Conservation (phyloP, 2,888 invertebrate species). For the Nipponacmea schrenckii region DNA sequence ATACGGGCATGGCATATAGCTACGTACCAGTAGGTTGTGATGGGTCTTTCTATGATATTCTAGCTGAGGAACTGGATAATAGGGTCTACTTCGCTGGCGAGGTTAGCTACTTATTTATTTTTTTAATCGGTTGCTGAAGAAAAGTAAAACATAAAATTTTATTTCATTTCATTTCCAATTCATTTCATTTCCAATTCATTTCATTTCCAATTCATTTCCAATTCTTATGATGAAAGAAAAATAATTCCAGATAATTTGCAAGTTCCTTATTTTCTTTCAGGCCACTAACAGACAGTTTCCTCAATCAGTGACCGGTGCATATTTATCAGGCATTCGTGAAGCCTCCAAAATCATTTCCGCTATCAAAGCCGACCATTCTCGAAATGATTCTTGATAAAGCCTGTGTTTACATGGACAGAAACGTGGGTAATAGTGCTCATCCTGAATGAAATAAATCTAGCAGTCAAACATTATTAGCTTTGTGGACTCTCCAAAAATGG, state of each 20-base stretch:
- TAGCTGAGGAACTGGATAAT: conserved; percentile 65
- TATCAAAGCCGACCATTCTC: no score
- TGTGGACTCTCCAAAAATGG: no score
- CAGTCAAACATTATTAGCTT: no score
- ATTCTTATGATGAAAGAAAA: neutral
- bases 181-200: no score
- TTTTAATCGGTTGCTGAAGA: neutral
- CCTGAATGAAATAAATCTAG: no score
- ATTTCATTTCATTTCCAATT: neutral
- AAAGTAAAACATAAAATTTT: neutral
- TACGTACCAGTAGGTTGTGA: conserved; percentile 67
- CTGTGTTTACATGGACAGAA: no score
- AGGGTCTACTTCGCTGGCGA: conserved; percentile 70
- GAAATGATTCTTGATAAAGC: no score
- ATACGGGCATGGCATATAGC: conserved; percentile 68
- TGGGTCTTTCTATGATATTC: conserved; percentile 65
- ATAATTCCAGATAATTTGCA: neutral
- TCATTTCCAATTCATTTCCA: no score
- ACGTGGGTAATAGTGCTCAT: no score
- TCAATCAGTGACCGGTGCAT: conserved; percentile 70
- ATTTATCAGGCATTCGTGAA: conserved; percentile 69
- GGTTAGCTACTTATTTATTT: conserved; percentile 45
- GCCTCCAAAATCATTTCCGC: conserved; percentile 55
- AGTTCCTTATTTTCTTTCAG: conserved; percentile 46
- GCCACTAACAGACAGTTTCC: conserved; percentile 69